phyloP scores from a whole-genome alignment of 2,113 vertebrate species.

The Bos javanicus region DNA sequence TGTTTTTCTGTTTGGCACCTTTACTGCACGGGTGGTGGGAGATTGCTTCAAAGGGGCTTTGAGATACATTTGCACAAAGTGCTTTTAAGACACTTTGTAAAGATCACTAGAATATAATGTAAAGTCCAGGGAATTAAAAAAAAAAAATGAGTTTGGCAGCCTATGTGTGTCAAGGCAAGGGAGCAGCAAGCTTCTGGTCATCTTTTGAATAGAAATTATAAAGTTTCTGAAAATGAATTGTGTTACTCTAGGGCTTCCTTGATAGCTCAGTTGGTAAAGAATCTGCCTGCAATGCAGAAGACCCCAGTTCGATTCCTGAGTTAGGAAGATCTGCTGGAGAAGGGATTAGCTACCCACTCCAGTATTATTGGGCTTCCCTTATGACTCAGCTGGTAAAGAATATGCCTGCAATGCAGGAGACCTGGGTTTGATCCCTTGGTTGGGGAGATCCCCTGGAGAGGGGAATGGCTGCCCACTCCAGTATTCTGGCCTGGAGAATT shows the following conservation, averaged over 20 bases:
- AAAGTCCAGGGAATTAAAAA: not conserved
- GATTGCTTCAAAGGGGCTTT: not conserved
- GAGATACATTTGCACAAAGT: not conserved
- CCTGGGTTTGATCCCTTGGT: too few relatives aligned
- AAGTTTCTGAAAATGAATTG: slow-evolving; percentile 18
- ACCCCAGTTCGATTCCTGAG: too few relatives aligned
- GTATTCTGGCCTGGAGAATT: too few relatives aligned
- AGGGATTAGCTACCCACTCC: too few relatives aligned
- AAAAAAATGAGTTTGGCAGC: not conserved
- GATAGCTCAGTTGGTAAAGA: too few relatives aligned
- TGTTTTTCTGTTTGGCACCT: not conserved
- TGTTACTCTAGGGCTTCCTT: not conserved
- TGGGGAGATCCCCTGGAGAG: too few relatives aligned
- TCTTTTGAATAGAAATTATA: not conserved
- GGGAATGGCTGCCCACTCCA: too few relatives aligned
- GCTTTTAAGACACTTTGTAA: not conserved
- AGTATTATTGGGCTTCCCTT: too few relatives aligned
- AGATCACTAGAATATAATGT: not conserved
- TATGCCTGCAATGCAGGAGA: too few relatives aligned
- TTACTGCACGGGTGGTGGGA: not conserved
- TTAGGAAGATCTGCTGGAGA: too few relatives aligned
- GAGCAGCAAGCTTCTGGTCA: not conserved
- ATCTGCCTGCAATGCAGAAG: too few relatives aligned
- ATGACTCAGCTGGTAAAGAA: too few relatives aligned
- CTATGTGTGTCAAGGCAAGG: not conserved